A percentile compares a stretch with the other conserved stretches of the same genome.
Evolutionary conservation across 2,888 invertebrate species (phyloP).

Genomic region (Brenthis hecate): DNA sequence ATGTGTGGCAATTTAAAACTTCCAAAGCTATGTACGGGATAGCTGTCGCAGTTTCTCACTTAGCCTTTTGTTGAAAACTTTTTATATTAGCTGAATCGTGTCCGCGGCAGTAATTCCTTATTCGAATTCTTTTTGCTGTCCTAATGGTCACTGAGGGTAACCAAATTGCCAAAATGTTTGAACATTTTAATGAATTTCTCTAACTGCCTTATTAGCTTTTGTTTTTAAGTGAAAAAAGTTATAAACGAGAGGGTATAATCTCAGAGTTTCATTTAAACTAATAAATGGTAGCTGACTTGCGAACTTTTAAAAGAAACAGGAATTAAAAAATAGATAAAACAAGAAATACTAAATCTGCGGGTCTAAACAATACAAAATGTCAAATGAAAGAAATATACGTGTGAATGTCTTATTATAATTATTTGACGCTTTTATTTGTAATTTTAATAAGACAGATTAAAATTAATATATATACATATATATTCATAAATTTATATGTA

Average conservation of each 20-base stretch:
- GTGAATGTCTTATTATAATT: too few species aligned
- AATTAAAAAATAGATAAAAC: not conserved
- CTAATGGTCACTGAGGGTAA: conserved; percentile 15
- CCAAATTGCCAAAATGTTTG: conserved; percentile 20
- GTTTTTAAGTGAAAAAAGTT: conserved; percentile 8
- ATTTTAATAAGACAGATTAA: too few species aligned
- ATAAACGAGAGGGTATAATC: conserved; percentile 1
- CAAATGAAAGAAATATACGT: too few species aligned
- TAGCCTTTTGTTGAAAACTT: conserved; percentile 26
- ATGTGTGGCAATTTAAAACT: conserved; percentile 1
- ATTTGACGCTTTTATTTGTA: too few species aligned
- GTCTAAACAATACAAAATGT: too few species aligned
- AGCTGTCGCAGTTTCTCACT: conserved; percentile 23
- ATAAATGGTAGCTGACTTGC: not conserved
- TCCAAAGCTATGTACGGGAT: not conserved
- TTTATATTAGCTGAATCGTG: conserved; percentile 23
- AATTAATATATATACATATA: too few species aligned
- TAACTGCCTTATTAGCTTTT: conserved; percentile 8
- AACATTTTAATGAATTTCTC: conserved; percentile 18
- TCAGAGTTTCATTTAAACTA: conserved; percentile 2
- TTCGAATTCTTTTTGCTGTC: conserved; percentile 15
- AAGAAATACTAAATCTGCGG: too few species aligned
- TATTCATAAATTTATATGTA: too few species aligned
- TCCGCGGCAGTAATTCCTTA: conserved; percentile 14
- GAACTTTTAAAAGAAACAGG: not conserved